phyloP scores from a whole-genome alignment of 2,888 invertebrate genomes.

The Xanthorhoe spadicearia region DNA sequence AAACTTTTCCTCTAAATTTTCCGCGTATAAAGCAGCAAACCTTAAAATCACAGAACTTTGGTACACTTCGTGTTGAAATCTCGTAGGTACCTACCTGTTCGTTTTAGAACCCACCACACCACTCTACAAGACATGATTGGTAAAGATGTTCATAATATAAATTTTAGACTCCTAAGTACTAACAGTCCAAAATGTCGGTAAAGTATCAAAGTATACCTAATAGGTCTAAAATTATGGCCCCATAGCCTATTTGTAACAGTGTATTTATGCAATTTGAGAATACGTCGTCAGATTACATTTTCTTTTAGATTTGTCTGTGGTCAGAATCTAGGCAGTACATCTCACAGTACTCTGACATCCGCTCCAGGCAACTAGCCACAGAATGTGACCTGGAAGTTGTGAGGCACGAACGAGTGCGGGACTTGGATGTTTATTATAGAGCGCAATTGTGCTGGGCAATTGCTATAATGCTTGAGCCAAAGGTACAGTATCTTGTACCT shows the following conservation, averaged over 20 bases:
- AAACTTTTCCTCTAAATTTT: neutral
- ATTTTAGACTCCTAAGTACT: too few relatives aligned
- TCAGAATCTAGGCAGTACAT: conserved; percentile 52
- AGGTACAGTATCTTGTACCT: conserved; percentile 49
- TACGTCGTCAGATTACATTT: neutral
- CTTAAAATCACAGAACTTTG: too few relatives aligned
- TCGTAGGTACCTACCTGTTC: too few relatives aligned
- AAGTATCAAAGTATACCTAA: too few relatives aligned
- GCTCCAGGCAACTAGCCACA: conserved; percentile 50
- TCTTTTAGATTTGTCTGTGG: conserved; percentile 67
- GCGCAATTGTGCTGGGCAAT: conserved; percentile 79
- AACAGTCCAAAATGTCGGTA: too few relatives aligned
- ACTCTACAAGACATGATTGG: too few relatives aligned
- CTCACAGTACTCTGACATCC: conserved; percentile 56
- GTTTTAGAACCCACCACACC: too few relatives aligned
- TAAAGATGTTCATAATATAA: too few relatives aligned
- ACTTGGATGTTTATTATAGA: conserved; percentile 62
- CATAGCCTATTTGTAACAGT: too few relatives aligned
- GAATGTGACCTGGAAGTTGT: conserved; percentile 64
- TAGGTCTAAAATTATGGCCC: too few relatives aligned
- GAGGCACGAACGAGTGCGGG: conserved; percentile 49
- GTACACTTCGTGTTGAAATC: too few relatives aligned
- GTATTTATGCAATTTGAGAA: neutral
- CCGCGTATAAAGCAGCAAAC: too few relatives aligned
- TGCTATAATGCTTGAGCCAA: conserved; percentile 68